phyloP scores from a whole-genome alignment of 2,797 vertebrate genomes.

The Ceyx erithaca region DNA sequence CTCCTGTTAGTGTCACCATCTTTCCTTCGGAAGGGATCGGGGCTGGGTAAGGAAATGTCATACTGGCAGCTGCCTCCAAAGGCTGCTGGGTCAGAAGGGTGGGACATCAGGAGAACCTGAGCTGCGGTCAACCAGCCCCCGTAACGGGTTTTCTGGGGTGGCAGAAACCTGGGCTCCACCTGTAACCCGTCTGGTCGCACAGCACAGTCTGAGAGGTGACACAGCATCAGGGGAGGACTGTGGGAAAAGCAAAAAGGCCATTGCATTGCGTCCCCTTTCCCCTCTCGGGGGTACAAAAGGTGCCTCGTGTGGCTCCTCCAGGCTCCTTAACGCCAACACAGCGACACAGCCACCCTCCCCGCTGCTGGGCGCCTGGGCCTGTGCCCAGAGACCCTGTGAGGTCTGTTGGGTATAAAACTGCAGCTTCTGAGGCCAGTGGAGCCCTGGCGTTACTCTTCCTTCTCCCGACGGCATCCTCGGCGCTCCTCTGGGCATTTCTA shows the following conservation, averaged over 20 bases:
- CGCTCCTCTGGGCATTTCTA: neutral
- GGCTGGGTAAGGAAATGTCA: rapidly evolving
- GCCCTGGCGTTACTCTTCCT: rapidly evolving
- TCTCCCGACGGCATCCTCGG: neutral
- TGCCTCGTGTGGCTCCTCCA: rapidly evolving
- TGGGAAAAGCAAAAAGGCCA: rapidly evolving
- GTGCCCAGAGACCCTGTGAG: rapidly evolving
- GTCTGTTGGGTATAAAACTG: rapidly evolving
- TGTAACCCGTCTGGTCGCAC: no score
- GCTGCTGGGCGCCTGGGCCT: no score
- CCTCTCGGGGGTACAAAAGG: rapidly evolving
- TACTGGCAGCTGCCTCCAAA: rapidly evolving
- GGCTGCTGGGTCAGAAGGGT: neutral
- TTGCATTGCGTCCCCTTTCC: rapidly evolving
- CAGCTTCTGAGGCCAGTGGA: neutral
- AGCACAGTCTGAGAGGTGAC: rapidly evolving
- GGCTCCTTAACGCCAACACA: rapidly evolving
- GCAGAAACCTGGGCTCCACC: rapidly evolving
- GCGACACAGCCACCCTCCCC: rapidly evolving
- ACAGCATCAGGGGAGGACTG: rapidly evolving
- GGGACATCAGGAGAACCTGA: neutral
- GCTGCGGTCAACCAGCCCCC: no score
- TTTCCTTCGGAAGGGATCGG: neutral
- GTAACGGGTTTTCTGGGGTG: rapidly evolving
- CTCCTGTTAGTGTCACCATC: neutral